Evolutionary conservation across 64 coral and sea anemone genomes (phyloP), one percentile per base, ranked within the genome.

Genomic region (Pocillopora verrucosa): DNA sequence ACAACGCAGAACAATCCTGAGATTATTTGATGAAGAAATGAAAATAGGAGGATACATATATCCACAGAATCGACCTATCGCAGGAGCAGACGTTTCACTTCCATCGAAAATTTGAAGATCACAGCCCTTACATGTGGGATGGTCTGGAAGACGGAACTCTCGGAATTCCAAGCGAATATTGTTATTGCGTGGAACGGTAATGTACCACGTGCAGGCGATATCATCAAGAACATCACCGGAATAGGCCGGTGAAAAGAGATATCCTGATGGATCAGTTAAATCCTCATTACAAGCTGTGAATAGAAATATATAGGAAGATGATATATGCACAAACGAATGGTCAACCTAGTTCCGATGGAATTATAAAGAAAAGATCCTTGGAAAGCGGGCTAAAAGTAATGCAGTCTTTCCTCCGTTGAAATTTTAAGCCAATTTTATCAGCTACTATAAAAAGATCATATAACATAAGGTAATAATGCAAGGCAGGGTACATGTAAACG

Each of bases 41-140:
- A 58, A 11, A 10, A 77, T 11, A 38, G 38, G 75, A 77, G 75
- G 75, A 56, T 77, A 79, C 51, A 12, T 25, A 79, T 60, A 58
- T 25, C 77, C 77, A 7, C 77, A 79, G 57, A 79, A 79, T 51
- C 77, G 58, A 57, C 77, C 77, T 26, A 60, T 60, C 10, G 10
- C 10, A 4, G 56, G 77, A 11, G 77, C 77, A 60, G 56, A 30
- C 56, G 58, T 14, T 20, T 79, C 77, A 2, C 56, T 9, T 15
- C 77, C 77, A 60, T 79, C 77, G 13, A 79, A 79, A 79, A 79
- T 79, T 24, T 60, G 22, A 79, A 79, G 11, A 60, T 15, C 30
- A 20, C 75, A 77, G 17, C 56, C 5, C 7, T 77, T 36, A 17
- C 75, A 77, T 36, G 19, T 77, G 15, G 75, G 37, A 11, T 77